Evolutionary conservation across 2,113 vertebrate genomes (phyloP).

Genomic region (Motacilla alba): DNA sequence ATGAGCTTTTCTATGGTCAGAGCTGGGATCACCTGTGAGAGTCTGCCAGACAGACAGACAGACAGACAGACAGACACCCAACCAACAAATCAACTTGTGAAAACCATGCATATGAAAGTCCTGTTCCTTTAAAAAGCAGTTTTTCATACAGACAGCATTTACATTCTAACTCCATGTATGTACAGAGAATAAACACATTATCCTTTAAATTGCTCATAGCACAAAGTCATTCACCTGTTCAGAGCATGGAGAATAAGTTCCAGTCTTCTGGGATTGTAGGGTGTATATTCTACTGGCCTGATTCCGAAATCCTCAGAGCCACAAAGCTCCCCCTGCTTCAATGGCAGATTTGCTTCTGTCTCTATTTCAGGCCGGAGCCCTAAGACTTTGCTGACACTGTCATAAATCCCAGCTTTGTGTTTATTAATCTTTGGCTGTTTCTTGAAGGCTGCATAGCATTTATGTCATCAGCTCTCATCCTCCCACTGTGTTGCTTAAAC

Average conservation of each 20-base stretch:
- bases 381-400: background rate
- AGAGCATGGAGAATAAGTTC: background rate
- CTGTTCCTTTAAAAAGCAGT: background rate
- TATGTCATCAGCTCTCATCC: background rate
- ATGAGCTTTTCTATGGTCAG: background rate
- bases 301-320: background rate
- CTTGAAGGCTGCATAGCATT: background rate
- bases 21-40: background rate
- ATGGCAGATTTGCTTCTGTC: slow-evolving; percentile 39
- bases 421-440: slow-evolving; percentile 18
- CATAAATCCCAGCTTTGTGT: slow-evolving; percentile 38
- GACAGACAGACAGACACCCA: background rate
- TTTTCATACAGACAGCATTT: background rate
- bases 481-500: slow-evolving; percentile 1
- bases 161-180: background rate
- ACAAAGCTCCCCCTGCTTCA: slow-evolving; percentile 10
- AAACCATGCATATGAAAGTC: accelerated
- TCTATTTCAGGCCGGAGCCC: slow-evolving; percentile 51
- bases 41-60: background rate
- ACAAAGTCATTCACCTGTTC: background rate
- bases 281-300: background rate
- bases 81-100: background rate
- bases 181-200: background rate
- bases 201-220: background rate
- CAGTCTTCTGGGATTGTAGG: background rate